Conservation (phyloP, 2,797 vertebrate species). For the Fistularia tabacaria region DNA sequence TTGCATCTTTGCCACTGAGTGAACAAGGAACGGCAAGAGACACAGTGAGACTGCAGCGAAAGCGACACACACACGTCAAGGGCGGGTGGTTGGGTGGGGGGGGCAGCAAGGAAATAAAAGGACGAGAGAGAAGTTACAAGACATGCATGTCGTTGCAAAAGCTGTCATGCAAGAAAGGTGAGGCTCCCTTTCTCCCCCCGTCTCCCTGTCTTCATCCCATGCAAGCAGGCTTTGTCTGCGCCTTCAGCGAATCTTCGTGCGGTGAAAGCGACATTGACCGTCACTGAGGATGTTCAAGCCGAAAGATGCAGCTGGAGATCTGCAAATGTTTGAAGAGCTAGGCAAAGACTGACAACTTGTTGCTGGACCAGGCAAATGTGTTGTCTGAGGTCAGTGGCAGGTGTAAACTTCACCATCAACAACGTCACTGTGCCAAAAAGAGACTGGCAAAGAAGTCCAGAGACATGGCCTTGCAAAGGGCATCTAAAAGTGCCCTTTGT, state of each 20-base stretch:
- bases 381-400: not conserved
- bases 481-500: too few relatives aligned
- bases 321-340: conserved; percentile 19
- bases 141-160: conserved; percentile 51
- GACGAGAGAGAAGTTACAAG: conserved; percentile 9
- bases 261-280: conserved; percentile 22
- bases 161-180: conserved; percentile 60
- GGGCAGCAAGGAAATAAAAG: conserved; percentile 15
- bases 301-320: not conserved
- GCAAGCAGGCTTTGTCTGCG: conserved; percentile 52
- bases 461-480: too few relatives aligned
- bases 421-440: too few relatives aligned
- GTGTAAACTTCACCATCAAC: too few relatives aligned
- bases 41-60: not conserved
- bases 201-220: conserved; percentile 36
- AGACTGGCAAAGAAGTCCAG: too few relatives aligned
- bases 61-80: not conserved
- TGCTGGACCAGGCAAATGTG: conserved; percentile 13
- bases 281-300: conserved; percentile 9
- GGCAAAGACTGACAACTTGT: conserved; percentile 11
- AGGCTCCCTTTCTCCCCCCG: conserved; percentile 7
- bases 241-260: conserved; percentile 27
- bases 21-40: conserved; percentile 18
- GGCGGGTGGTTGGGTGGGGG: too few relatives aligned
- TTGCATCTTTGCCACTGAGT: conserved; percentile 77